Percentiles rank a stretch among this genome's conserved stretches.
These are phyloP conservation scores for Ariolimax columbianus DNA, from an alignment of 2,888 invertebrate genomes.

Conservation along the genomic window DNA sequence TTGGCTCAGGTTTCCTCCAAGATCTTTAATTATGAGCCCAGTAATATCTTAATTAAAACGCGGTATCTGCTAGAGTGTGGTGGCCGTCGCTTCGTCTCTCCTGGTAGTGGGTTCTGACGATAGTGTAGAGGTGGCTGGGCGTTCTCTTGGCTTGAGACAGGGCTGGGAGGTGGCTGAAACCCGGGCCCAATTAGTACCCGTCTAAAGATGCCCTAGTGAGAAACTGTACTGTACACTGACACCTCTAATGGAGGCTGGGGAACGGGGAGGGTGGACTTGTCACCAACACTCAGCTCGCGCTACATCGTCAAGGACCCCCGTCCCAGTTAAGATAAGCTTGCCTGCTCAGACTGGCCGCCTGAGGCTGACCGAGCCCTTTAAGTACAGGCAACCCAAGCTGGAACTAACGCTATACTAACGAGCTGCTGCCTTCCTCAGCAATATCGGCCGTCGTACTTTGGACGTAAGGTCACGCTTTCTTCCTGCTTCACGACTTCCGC, in stretches of 20 bases:
- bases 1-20: conserved; percentile 10
- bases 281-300: conserved; percentile 23
- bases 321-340: not conserved
- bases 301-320: not conserved
- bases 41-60: conserved; percentile 46
- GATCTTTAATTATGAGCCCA: conserved; percentile 39
- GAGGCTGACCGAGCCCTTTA: conserved; percentile 9
- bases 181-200: conserved; percentile 26
- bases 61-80: not conserved
- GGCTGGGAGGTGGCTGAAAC: not conserved
- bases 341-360: conserved; percentile 9
- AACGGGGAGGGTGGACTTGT: conserved; percentile 13
- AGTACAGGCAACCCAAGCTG: not conserved
- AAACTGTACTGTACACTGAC: conserved; percentile 19
- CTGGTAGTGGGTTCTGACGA: not conserved
- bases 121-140: not conserved
- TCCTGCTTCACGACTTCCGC: not conserved
- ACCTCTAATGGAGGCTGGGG: not conserved
- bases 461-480: not conserved
- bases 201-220: conserved; percentile 2
- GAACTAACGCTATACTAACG: conserved; percentile 24
- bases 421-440: not conserved
- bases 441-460: not conserved
- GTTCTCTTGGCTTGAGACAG: not conserved
- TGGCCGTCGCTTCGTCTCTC: not conserved